Evolutionary conservation across 64 coral and sea anemone genomes (phyloP).

Genomic region (Exaiptasia diaphana): DNA sequence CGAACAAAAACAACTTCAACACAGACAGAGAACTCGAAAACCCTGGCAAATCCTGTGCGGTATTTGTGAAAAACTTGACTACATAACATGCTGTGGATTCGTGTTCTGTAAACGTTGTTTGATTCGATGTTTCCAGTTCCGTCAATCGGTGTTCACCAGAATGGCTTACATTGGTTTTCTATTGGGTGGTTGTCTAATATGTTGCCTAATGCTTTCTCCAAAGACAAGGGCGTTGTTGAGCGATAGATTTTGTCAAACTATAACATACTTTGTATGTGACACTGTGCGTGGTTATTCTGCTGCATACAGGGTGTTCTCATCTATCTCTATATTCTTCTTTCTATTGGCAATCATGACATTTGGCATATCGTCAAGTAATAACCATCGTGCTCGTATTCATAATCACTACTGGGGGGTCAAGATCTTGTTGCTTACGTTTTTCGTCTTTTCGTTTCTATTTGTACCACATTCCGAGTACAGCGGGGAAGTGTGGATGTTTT

Average conservation of each 20-base stretch:
- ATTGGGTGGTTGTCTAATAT: conserved; percentile 68
- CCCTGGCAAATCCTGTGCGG: not conserved
- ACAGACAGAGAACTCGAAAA: not conserved
- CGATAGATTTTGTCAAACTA: conserved; percentile 66
- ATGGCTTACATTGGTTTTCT: conserved; percentile 76
- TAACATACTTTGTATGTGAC: conserved; percentile 80
- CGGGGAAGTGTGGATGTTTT: conserved; percentile 96
- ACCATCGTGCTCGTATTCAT: conserved; percentile 57
- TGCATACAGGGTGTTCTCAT: conserved; percentile 74
- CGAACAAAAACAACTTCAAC: not conserved
- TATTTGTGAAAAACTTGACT: conserved; percentile 55
- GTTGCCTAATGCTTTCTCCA: conserved; percentile 74
- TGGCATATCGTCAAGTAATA: conserved; percentile 53
- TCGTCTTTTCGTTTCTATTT: conserved; percentile 72
- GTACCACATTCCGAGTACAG: conserved; percentile 88
- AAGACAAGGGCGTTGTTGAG: conserved; percentile 31
- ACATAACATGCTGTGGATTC: conserved; percentile 74
- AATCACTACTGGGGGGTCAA: conserved; percentile 87
- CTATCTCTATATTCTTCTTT: conserved; percentile 68
- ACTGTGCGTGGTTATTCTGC: conserved; percentile 75
- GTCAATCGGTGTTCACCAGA: conserved; percentile 69
- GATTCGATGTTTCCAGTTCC: conserved; percentile 22
- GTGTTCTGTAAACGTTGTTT: conserved; percentile 60
- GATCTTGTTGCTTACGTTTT: conserved; percentile 44
- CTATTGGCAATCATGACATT: conserved; percentile 43